Conservation (phyloP, 2,888 invertebrate species). For the Kryphioiulus occultus region DNA sequence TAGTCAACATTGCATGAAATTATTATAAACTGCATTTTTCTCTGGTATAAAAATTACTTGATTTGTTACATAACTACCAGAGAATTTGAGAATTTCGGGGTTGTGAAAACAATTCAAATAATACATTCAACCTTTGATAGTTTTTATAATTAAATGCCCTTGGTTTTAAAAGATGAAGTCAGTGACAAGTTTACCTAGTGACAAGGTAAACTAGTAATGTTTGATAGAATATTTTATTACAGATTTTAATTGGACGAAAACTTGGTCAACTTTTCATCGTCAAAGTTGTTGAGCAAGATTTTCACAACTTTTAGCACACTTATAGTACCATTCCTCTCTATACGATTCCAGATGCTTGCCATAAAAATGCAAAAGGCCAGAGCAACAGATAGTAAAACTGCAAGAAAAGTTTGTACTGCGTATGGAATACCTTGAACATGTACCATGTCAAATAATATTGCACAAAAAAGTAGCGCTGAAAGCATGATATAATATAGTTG, state of each 20-base stretch:
- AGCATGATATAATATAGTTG: neutral
- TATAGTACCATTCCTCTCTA: conserved; percentile 79
- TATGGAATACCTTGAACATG: conserved; percentile 4
- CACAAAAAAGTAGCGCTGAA: conserved; percentile 9
- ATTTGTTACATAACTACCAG: too few relatives aligned
- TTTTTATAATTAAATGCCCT: too few relatives aligned
- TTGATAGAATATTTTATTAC: neutral
- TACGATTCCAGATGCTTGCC: conserved; percentile 82
- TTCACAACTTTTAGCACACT: conserved; percentile 64
- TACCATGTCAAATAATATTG: conserved; percentile 1
- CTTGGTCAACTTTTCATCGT: neutral
- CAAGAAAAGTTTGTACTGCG: conserved; percentile 46
- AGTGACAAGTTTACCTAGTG: too few relatives aligned
- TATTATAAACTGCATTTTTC: too few relatives aligned
- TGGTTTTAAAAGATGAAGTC: too few relatives aligned
- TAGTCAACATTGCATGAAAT: too few relatives aligned
- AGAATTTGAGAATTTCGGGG: too few relatives aligned
- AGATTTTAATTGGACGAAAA: neutral
- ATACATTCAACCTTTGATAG: too few relatives aligned
- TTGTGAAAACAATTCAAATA: too few relatives aligned
- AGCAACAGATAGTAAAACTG: conserved; percentile 66
- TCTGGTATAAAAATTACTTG: too few relatives aligned
- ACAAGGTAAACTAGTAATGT: neutral
- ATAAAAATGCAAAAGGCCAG: conserved; percentile 73
- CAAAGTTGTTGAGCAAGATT: conserved; percentile 48